These are phyloP conservation scores for Rhopalosiphum padi DNA, from an alignment of 1,140 invertebrate species.

Conservation along the genomic window DNA sequence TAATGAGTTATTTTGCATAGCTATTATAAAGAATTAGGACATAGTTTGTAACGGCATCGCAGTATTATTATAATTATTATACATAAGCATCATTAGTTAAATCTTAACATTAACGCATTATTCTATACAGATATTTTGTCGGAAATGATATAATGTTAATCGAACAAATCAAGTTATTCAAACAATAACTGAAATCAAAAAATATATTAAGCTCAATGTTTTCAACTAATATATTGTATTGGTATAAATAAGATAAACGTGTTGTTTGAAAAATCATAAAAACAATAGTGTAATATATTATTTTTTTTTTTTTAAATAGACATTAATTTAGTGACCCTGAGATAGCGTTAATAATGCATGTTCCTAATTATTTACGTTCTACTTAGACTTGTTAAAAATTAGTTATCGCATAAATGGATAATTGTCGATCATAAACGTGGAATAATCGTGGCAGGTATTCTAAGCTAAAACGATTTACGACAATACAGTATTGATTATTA, in stretches of 20 bases:
- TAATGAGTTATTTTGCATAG: background rate
- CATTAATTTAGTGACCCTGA: slow-evolving; percentile 7
- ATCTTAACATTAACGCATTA: background rate
- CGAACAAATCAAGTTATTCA: background rate
- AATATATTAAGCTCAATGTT: slow-evolving; percentile 6
- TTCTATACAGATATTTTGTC: background rate
- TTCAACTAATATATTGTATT: background rate
- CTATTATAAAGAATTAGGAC: background rate
- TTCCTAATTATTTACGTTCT: slow-evolving; percentile 3
- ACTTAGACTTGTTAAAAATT: background rate
- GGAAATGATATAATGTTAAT: background rate
- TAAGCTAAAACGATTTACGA: background rate
- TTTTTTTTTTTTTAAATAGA: background rate
- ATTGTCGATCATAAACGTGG: background rate
- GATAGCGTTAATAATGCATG: background rate
- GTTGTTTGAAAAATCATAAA: background rate
- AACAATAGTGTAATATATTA: background rate
- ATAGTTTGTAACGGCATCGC: background rate
- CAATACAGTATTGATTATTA: background rate
- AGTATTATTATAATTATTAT: background rate
- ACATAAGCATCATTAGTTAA: background rate
- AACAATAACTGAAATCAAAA: background rate
- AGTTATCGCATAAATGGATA: background rate
- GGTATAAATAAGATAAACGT: background rate
- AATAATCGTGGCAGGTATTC: background rate